Percentiles rank a stretch among this genome's conserved stretches.
These are phyloP conservation scores for Archivesica marissinica DNA, from an alignment of 1,140 invertebrate species.

Conservation along the genomic window DNA sequence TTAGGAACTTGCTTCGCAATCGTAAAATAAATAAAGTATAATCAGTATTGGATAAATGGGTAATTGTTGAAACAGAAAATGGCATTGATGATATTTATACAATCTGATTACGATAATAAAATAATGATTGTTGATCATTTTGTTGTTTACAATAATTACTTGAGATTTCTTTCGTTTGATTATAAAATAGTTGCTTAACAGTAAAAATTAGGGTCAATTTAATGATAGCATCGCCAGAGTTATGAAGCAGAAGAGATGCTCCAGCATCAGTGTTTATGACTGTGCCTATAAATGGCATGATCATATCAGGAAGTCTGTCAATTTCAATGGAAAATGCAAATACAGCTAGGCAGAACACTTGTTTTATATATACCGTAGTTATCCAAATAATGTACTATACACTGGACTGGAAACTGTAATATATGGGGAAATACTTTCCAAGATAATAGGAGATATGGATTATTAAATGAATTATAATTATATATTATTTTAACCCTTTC, in stretches of 20 bases:
- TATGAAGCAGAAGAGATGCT: background rate
- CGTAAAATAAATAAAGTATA: too few species aligned
- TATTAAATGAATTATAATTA: too few species aligned
- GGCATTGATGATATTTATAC: too few species aligned
- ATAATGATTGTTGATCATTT: background rate
- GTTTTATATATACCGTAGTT: constrained; percentile 3
- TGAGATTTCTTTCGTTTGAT: background rate
- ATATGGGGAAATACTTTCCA: too few species aligned
- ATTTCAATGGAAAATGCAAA: background rate
- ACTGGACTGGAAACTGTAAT: too few species aligned
- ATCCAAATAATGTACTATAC: too few species aligned
- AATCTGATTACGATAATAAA: background rate
- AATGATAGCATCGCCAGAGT: background rate
- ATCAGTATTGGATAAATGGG: too few species aligned
- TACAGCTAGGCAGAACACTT: too few species aligned
- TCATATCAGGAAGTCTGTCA: constrained; percentile 5
- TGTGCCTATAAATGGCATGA: constrained; percentile 1
- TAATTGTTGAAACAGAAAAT: too few species aligned
- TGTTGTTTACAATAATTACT: constrained; percentile 2
- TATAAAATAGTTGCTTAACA: constrained; percentile 7
- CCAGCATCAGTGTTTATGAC: constrained; percentile 6
- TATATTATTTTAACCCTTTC: too few species aligned
- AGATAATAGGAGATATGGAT: too few species aligned
- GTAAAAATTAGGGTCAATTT: constrained; percentile 29
- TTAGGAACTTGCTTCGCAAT: too few species aligned